Percentiles rank a stretch among this genome's conserved stretches.
Conservation (phyloP, 2,797 vertebrate species). For the Melopsittacus undulatus region DNA sequence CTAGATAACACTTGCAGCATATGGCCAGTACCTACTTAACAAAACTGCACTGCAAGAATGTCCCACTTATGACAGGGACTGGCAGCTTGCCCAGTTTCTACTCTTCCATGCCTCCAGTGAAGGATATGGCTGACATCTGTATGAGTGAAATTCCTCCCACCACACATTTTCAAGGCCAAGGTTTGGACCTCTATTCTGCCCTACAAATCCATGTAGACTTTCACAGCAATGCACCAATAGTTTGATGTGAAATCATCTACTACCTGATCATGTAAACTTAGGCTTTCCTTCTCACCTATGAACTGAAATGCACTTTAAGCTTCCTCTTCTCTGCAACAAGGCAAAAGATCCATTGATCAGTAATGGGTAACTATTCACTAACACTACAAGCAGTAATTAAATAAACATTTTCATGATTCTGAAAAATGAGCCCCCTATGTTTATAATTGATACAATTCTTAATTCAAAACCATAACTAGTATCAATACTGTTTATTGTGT, state of each 20-base stretch:
- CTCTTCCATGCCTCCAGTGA: background rate
- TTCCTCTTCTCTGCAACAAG: background rate
- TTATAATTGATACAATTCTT: background rate
- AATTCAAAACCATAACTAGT: constrained; percentile 4
- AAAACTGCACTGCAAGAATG: background rate
- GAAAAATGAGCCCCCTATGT: background rate
- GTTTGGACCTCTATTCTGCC: background rate
- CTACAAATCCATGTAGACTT: background rate
- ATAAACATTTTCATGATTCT: background rate
- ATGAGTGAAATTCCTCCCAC: background rate
- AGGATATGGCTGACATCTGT: background rate
- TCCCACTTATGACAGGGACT: background rate
- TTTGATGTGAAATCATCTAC: background rate
- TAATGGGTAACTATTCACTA: constrained; percentile 3
- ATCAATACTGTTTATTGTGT: background rate
- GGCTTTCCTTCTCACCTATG: background rate
- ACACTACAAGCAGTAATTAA: background rate
- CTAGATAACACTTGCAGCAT: background rate
- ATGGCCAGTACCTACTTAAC: background rate
- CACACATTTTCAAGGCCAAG: background rate
- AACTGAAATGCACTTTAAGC: background rate
- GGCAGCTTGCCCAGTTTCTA: background rate
- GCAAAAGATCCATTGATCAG: constrained; percentile 13
- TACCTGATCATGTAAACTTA: background rate
- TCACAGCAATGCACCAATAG: background rate